A percentile compares a stretch with the other conserved stretches of the same genome.
Conservation (phyloP, 1,140 invertebrate genomes). For the Lithobius niger region DNA sequence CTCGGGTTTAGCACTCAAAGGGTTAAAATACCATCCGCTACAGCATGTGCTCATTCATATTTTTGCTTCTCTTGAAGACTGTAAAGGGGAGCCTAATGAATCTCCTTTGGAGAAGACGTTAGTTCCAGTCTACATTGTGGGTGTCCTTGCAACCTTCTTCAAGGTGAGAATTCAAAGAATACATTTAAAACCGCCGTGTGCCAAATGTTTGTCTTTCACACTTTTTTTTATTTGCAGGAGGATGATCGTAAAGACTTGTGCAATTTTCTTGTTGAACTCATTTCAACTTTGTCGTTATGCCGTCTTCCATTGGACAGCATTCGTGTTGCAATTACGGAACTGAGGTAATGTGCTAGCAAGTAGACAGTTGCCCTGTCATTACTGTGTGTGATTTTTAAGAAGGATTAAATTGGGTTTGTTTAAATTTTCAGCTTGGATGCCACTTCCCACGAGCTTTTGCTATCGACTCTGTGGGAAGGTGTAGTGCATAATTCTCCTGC, state of each 20-base stretch:
- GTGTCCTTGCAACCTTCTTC: slow-evolving; percentile 33
- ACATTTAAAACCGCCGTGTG: too few relatives aligned
- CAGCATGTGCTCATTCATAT: too few relatives aligned
- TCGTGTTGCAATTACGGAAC: slow-evolving; percentile 39
- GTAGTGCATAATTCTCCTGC: slow-evolving; percentile 47
- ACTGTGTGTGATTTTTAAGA: neutral
- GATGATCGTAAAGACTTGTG: slow-evolving; percentile 35
- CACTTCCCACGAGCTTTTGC: slow-evolving; percentile 40
- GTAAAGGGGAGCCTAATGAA: slow-evolving; percentile 30
- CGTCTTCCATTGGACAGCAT: slow-evolving; percentile 39
- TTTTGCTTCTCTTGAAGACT: too few relatives aligned
- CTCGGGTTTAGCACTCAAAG: too few relatives aligned
- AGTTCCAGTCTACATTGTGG: slow-evolving; percentile 41
- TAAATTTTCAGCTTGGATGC: neutral
- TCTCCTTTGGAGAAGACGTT: slow-evolving; percentile 25
- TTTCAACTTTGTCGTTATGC: slow-evolving; percentile 39
- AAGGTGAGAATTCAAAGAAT: slow-evolving; percentile 26
- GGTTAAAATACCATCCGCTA: too few relatives aligned
- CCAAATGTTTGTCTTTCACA: too few relatives aligned
- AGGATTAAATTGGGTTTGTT: neutral
- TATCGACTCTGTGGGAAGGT: slow-evolving; percentile 49
- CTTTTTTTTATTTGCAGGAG: slow-evolving; percentile 23
- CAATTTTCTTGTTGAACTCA: slow-evolving; percentile 36
- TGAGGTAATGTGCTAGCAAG: slow-evolving; percentile 25
- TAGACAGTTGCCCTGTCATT: neutral